Evolutionary conservation across 2,797 vertebrate genomes (phyloP).

Genomic region (Neosilurus mollespiculum): DNA sequence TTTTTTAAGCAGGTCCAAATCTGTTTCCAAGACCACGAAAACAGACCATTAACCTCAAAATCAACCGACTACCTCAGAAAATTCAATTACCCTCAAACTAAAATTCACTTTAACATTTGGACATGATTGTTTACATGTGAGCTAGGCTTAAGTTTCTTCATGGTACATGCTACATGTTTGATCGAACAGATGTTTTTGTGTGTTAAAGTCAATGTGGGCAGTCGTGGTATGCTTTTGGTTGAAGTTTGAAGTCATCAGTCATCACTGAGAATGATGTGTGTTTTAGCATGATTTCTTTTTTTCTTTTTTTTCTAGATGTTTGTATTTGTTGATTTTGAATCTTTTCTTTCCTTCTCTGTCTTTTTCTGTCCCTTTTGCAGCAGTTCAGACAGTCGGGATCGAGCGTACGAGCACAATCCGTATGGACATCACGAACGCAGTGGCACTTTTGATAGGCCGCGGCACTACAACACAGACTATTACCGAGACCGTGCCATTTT

Average conservation of each 20-base stretch:
- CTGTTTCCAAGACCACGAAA: no score
- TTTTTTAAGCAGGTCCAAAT: no score
- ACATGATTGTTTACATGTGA: no score
- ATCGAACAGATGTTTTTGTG: no score
- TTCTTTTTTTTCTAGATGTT: no score
- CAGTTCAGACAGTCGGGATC: conserved; percentile 97
- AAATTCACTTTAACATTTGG: no score
- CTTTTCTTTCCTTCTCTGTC: conserved; percentile 26
- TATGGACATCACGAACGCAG: conserved; percentile 98
- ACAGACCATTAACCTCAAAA: no score
- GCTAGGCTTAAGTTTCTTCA: background rate
- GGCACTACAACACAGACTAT: conserved; percentile 98
- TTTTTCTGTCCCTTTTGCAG: conserved; percentile 70
- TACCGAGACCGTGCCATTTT: conserved; percentile 87
- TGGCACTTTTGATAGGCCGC: conserved; percentile 91
- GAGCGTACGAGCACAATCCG: conserved; percentile 98
- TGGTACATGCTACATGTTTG: background rate
- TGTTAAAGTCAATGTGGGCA: background rate
- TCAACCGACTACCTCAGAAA: no score
- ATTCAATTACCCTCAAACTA: no score
- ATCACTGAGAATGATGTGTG: background rate
- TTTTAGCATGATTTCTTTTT: background rate
- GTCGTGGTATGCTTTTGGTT: background rate
- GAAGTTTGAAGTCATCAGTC: background rate
- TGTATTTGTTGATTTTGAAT: conserved; percentile 24